Base-by-base conservation (phyloP, 2,113 vertebrate genomes). In the Phrynosoma blainvillii region DNA sequence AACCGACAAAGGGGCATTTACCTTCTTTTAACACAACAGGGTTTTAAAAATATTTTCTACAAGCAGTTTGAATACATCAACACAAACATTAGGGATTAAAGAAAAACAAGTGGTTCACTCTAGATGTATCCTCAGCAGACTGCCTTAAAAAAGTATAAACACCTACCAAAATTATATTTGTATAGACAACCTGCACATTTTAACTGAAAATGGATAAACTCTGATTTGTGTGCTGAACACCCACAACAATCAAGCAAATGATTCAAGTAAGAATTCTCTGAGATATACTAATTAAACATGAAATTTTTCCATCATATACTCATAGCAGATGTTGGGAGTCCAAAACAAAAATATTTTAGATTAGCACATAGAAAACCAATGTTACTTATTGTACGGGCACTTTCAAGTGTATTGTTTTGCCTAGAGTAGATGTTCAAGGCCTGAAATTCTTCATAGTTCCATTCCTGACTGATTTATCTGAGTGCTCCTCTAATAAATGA, bases 51-150 rank as follows among this genome's bases (percentile, higher is more conserved):
- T 70, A 62, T n/a, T 85, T 79, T 47, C 71, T 87, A 1, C 9
- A 90, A 89, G 47, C 52, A 90, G 18, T 90, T 88, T 21, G 9
- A 75, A 92, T 59, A 89, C 77, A 79, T 86, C 71, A 66, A 2
- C 81, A 73, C 30, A 59, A 16, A 75, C 68, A 82, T 68, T 78
- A 70, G 82, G 79, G 73, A 82, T 16, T 70, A 23, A 79, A 65
- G 90, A 74, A 79, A 20, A 40, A 80, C 84, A 13, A 87, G 90
- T 36, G 84, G 65, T 8, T 82, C 27, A 76, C 25, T 89, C 9
- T 68, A 82, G 32, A 88, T 87, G 80, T 87, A 62, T 76, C 40
- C 52, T 90, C 18, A 66, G 0, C 3, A 81, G 85, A 23, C 5
- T 84, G 75, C 21, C 5, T 47, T 47, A 47, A 47, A 47, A 47